Evolutionary conservation across 2,888 invertebrate genomes (phyloP).

Genomic region (Diplolepis rosae): DNA sequence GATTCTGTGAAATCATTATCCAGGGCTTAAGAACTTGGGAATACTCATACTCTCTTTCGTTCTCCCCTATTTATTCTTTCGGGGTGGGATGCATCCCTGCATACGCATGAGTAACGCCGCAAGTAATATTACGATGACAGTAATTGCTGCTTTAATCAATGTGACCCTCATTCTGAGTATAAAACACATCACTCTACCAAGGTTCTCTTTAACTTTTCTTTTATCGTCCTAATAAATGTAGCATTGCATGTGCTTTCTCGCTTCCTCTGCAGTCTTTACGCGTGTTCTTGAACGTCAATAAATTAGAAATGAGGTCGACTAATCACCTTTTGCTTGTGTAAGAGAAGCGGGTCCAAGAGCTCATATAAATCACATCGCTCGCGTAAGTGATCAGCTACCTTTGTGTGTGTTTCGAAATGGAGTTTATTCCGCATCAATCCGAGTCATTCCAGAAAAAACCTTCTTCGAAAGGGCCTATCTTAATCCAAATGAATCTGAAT

Average conservation of each 20-base stretch:
- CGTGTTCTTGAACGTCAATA: background rate
- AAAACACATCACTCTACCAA: conserved; percentile 60
- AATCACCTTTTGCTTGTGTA: background rate
- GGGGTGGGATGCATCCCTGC: conserved; percentile 4
- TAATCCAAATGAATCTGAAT: too few relatives aligned
- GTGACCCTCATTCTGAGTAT: conserved; percentile 63
- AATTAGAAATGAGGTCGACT: background rate
- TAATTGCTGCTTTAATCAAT: conserved; percentile 72
- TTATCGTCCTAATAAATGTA: background rate
- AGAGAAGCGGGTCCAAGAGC: background rate
- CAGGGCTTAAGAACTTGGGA: conserved; percentile 43
- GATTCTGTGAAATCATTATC: conserved; percentile 63
- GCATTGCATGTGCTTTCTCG: background rate
- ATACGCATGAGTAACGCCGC: conserved; percentile 62
- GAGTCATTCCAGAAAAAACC: too few relatives aligned
- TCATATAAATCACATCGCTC: background rate
- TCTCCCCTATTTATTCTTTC: background rate
- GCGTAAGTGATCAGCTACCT: background rate
- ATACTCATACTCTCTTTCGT: background rate
- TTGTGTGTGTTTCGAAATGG: too few relatives aligned
- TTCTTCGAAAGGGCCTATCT: too few relatives aligned
- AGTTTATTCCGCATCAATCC: too few relatives aligned
- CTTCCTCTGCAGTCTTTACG: background rate
- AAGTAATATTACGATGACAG: conserved; percentile 71
- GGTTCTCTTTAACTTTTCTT: conserved; percentile 52